Conservation (phyloP, 2,888 invertebrate species). For the Watsonalla cultraria region DNA sequence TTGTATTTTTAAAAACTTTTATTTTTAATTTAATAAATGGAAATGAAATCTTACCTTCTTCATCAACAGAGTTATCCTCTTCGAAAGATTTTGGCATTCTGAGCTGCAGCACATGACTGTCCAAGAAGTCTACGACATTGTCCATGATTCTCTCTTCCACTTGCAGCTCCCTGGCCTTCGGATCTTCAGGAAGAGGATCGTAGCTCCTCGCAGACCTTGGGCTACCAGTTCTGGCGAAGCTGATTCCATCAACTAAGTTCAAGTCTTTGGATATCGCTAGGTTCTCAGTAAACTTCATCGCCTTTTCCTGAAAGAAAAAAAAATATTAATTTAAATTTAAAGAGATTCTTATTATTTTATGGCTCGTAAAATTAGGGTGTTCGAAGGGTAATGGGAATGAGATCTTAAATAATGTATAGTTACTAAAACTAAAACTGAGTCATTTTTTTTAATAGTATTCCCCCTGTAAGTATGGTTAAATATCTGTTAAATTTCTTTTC, state of each 20-base stretch:
- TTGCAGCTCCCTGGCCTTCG: slow-evolving; percentile 59
- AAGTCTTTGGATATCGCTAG: slow-evolving; percentile 64
- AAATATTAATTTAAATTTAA: neutral
- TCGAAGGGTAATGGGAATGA: no score
- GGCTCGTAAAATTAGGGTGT: no score
- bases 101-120: slow-evolving; percentile 61
- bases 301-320: slow-evolving; percentile 59
- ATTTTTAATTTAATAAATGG: no score
- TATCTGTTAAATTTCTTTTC: no score
- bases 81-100: slow-evolving; percentile 69
- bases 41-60: slow-evolving; percentile 53
- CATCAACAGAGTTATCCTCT: slow-evolving; percentile 67
- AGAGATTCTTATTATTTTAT: no score
- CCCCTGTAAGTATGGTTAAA: no score
- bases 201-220: slow-evolving; percentile 66
- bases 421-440: no score
- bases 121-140: slow-evolving; percentile 66
- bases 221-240: slow-evolving; percentile 60
- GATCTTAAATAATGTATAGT: no score
- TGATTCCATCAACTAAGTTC: slow-evolving; percentile 59
- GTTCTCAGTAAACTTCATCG: slow-evolving; percentile 69
- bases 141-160: slow-evolving; percentile 71
- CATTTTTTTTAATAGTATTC: no score
- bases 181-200: slow-evolving; percentile 63
- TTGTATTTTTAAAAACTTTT: no score